Evolutionary conservation across 2,888 invertebrate species (phyloP).

Genomic region (Microplitis deprimator): DNA sequence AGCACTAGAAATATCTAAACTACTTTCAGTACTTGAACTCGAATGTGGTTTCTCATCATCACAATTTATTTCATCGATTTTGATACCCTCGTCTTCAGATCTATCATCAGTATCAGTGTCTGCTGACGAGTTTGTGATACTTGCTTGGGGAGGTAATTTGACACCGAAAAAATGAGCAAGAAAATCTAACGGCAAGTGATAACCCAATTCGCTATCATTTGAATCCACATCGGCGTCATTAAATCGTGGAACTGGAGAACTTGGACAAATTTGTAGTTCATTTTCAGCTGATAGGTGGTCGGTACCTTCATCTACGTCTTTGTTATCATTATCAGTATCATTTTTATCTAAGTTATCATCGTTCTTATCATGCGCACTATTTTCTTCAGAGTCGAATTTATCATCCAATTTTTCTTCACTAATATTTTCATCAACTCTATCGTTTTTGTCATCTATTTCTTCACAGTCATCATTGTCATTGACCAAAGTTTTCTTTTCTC

Average conservation of each 20-base stretch:
- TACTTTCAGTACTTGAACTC: neutral
- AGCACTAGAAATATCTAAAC: neutral
- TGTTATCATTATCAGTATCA: neutral
- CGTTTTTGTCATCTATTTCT: neutral
- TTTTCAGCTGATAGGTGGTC: neutral
- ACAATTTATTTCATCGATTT: constrained; percentile 6
- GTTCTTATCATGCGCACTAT: neutral
- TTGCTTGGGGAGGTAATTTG: neutral
- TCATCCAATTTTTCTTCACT: constrained; percentile 7
- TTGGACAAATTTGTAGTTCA: neutral
- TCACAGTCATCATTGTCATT: neutral
- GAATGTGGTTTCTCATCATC: neutral
- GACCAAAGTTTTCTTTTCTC: neutral
- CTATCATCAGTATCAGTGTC: neutral
- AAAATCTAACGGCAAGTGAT: neutral
- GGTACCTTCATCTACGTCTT: neutral
- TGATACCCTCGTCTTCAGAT: neutral
- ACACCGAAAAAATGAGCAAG: neutral
- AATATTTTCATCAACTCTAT: neutral
- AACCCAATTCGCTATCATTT: constrained; percentile 33
- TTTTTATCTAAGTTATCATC: neutral
- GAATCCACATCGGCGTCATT: constrained; percentile 47
- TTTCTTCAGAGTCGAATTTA: constrained; percentile 13
- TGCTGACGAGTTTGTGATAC: neutral
- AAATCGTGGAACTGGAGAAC: constrained; percentile 1